Conservation (phyloP, 2,113 vertebrate species). For the Shinisaurus crocodilurus region DNA sequence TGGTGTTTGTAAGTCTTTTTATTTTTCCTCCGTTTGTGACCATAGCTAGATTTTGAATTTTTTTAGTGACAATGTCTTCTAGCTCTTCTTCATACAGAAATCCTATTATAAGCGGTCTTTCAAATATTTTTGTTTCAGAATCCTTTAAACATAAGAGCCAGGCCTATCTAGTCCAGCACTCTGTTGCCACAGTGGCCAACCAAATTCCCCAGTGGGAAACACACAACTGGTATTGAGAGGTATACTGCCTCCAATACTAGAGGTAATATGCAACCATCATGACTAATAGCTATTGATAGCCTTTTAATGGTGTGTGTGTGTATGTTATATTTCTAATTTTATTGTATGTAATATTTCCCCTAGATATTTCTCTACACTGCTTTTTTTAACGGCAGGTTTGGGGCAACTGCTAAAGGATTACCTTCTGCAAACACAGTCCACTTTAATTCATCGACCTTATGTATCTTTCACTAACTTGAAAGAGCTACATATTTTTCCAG, state of each 20-base stretch:
- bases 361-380: constrained; percentile 79
- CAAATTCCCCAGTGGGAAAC: too few relatives aligned
- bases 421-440: constrained; percentile 44
- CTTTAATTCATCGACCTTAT: constrained; percentile 68
- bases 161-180: too few relatives aligned
- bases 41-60: not conserved
- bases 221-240: too few relatives aligned
- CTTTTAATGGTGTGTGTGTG: constrained; percentile 31
- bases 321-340: not conserved
- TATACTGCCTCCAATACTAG: too few relatives aligned
- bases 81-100: not conserved
- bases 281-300: constrained; percentile 20
- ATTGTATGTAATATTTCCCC: constrained; percentile 10
- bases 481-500: constrained; percentile 76
- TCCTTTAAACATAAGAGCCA: too few relatives aligned
- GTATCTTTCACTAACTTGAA: constrained; percentile 58
- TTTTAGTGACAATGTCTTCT: not conserved
- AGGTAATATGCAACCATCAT: too few relatives aligned
- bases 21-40: constrained; percentile 17
- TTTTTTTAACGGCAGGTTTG: constrained; percentile 77
- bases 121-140: not conserved
- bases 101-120: not conserved
- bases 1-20: not conserved
- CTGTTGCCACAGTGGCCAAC: too few relatives aligned
- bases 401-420: constrained; percentile 74